A percentile compares a stretch with the other conserved stretches of the same genome.
phyloP scores from a whole-genome alignment of 2,113 vertebrate genomes.

The Hypanus sabinus region DNA sequence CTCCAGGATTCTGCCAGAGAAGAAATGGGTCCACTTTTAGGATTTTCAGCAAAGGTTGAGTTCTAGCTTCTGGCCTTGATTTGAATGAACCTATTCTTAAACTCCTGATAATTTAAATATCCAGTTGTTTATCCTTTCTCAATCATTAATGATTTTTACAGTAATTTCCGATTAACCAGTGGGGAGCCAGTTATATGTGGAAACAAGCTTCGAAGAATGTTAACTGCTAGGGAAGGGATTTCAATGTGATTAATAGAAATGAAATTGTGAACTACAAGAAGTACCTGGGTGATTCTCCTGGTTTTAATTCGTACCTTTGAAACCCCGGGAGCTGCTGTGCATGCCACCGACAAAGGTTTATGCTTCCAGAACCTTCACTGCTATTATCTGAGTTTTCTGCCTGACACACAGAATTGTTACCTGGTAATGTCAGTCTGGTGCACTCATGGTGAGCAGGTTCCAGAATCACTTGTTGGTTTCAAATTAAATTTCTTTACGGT shows the following conservation, averaged over 20 bases:
- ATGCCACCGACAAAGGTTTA: background rate
- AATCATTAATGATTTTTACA: background rate
- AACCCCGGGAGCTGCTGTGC: no score
- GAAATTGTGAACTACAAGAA: background rate
- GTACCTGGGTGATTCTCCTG: background rate
- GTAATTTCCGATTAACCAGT: background rate
- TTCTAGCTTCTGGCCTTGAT: no score
- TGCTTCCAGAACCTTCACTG: background rate
- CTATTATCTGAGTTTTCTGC: background rate
- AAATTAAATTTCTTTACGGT: no score
- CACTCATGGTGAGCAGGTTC: background rate
- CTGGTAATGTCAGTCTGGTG: background rate
- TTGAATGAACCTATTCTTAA: background rate
- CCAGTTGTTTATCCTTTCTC: background rate
- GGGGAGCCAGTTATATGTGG: slow-evolving; percentile 11
- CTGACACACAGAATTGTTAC: background rate
- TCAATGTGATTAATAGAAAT: background rate
- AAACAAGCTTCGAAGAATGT: background rate
- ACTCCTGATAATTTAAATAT: background rate
- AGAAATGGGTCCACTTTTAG: background rate
- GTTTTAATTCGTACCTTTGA: slow-evolving; percentile 18
- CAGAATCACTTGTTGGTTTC: no score
- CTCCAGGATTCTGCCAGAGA: background rate
- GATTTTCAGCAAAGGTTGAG: background rate
- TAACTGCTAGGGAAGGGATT: background rate